These are phyloP conservation scores for Mercenaria mercenaria DNA, from an alignment of 1,140 invertebrate genomes.

Conservation along the genomic window DNA sequence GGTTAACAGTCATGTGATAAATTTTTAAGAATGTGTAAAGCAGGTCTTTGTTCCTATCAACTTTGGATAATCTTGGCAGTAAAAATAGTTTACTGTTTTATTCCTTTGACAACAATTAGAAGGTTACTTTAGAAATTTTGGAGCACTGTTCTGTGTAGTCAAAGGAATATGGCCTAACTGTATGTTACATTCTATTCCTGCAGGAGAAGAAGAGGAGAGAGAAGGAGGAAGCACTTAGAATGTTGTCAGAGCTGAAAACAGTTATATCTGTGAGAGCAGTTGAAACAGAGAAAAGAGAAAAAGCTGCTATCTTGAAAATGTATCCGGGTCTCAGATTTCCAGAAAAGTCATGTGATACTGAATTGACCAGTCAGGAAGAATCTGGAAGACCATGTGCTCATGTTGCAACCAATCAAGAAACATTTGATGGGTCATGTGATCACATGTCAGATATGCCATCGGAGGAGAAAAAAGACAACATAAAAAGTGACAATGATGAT, in stretches of 20 bases:
- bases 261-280: conserved; percentile 65
- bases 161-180: too few species aligned
- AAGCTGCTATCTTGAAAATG: conserved; percentile 41
- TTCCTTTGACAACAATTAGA: too few species aligned
- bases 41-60: too few species aligned
- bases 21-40: too few species aligned
- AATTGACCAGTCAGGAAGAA: not conserved
- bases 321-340: not conserved
- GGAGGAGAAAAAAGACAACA: not conserved
- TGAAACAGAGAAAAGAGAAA: conserved; percentile 49
- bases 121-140: too few species aligned
- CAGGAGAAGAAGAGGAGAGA: conserved; percentile 61
- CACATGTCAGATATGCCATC: not conserved
- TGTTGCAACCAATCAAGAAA: not conserved
- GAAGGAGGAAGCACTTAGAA: conserved; percentile 56
- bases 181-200: too few species aligned
- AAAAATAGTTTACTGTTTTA: too few species aligned
- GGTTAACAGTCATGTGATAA: too few species aligned
- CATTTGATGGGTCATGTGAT: not conserved
- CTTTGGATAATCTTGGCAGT: too few species aligned
- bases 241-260: conserved; percentile 59
- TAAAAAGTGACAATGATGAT: not conserved
- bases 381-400: not conserved
- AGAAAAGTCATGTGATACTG: not conserved
- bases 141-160: too few species aligned